Evolutionary conservation across 2,797 vertebrate species (phyloP), one percentile per base, ranked within the genome.

Genomic region (Clarias laeviceps): DNA sequence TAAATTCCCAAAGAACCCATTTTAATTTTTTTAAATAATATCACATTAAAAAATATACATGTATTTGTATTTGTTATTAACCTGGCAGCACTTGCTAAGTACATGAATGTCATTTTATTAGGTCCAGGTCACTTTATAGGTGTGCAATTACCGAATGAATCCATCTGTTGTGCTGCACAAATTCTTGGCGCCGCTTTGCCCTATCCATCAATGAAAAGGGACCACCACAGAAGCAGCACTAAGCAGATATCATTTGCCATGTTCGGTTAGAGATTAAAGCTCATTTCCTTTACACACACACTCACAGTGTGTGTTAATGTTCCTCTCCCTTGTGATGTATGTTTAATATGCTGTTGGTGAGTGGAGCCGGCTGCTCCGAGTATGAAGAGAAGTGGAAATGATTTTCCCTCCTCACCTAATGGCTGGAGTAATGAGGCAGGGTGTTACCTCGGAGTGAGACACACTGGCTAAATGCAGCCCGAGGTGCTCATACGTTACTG

Each of bases 371-470:
- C 59, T 68, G 59, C 27, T 54, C n/a, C 24, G 64, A 40, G 57
- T 61, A 24, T 29, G 37, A 80, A 50, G 64, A n/a, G 61, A 54
- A 80, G 70, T 84, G 81, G 70, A 56, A 80, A 80, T 80, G 70
- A 62, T 68, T 84, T 73, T 74, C 24, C 22, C 61, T 57, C 68
- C 45, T 83, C 45, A 80, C 61, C 59, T 61, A 59, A 87, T 61
- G 27, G 72, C 59, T 64, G n/a, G 56, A 80, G 74, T 85, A 80
- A 80, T 82, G 73, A 83, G 62, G 77, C 34, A 68, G 73, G 87
- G 61, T 68, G 74, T 84, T 81, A 87, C 82, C 65, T 88, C 70
- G 66, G 20, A 68, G 64, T 87, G 83, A 88, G 87, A 82, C 85
- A 87, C 66, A 57, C 68, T 69, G 80, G 79, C 66, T 81, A 64